A percentile compares a stretch with the other conserved stretches of the same genome.
phyloP scores from a whole-genome alignment of 2,113 vertebrate species.

The Neotoma lepida region DNA sequence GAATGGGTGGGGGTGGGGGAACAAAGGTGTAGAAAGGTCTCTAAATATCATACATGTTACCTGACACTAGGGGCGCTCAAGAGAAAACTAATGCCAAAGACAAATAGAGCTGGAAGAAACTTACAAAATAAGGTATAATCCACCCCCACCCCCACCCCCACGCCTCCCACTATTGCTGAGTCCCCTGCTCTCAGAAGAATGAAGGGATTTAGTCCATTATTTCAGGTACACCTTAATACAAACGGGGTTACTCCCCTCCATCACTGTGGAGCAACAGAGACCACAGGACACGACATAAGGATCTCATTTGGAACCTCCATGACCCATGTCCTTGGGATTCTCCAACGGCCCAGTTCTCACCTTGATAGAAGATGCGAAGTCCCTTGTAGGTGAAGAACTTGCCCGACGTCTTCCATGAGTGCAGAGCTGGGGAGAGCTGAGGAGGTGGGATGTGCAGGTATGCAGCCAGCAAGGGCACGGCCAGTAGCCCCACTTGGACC shows the following conservation, averaged over 20 bases:
- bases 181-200: neutral
- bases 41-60: neutral
- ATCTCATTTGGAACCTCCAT: accelerated
- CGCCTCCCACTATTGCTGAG: neutral
- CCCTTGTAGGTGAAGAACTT: slow-evolving; percentile 90
- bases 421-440: slow-evolving; percentile 89
- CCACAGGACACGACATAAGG: neutral
- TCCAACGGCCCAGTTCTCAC: slow-evolving; percentile 74
- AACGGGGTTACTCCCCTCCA: neutral
- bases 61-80: slow-evolving; percentile 47
- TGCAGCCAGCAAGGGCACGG: slow-evolving; percentile 91
- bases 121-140: neutral
- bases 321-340: accelerated
- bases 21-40: neutral
- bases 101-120: neutral
- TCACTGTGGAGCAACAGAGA: neutral
- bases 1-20: neutral
- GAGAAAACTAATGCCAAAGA: neutral
- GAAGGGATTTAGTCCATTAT: neutral
- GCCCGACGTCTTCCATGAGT: slow-evolving; percentile 90
- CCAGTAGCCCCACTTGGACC: slow-evolving; percentile 92
- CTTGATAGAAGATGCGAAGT: slow-evolving; percentile 93
- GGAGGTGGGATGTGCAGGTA: slow-evolving; percentile 95
- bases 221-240: neutral
- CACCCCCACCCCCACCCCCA: neutral